Evolutionary conservation across 2,113 vertebrate species (phyloP).

Genomic region (Neolamprologus hecqui): DNA sequence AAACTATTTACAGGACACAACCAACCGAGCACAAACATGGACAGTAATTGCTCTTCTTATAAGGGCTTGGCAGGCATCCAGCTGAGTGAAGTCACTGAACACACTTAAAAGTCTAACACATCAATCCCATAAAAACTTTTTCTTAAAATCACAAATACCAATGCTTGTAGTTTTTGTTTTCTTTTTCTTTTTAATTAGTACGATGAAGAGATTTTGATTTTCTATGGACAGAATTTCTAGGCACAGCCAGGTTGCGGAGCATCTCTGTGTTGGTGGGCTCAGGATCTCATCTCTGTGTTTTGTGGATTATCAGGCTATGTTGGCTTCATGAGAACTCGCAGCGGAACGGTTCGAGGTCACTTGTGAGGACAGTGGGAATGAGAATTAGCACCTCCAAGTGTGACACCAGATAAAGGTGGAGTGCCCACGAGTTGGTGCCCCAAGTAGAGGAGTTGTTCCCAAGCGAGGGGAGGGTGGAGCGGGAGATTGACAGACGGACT

Average conservation of each 20-base stretch:
- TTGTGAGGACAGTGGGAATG: neutral
- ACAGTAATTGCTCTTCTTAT: neutral
- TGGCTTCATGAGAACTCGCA: neutral
- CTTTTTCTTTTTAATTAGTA: neutral
- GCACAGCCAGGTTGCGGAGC: neutral
- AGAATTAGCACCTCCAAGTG: neutral
- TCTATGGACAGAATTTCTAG: neutral
- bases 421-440: neutral
- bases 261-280: rapidly evolving
- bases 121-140: rapidly evolving
- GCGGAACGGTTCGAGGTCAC: neutral
- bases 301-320: neutral
- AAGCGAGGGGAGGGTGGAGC: neutral
- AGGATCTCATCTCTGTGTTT: neutral
- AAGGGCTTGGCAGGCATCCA: neutral
- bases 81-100: neutral
- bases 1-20: neutral
- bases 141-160: neutral
- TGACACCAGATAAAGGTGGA: neutral
- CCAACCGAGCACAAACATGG: neutral
- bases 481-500: rapidly evolving
- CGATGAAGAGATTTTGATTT: neutral
- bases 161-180: neutral
- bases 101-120: neutral
- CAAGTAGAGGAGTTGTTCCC: neutral